A percentile compares a stretch with the other conserved stretches of the same genome.
Conservation (phyloP, 2,888 invertebrate species). For the Zeuzera pyrina region DNA sequence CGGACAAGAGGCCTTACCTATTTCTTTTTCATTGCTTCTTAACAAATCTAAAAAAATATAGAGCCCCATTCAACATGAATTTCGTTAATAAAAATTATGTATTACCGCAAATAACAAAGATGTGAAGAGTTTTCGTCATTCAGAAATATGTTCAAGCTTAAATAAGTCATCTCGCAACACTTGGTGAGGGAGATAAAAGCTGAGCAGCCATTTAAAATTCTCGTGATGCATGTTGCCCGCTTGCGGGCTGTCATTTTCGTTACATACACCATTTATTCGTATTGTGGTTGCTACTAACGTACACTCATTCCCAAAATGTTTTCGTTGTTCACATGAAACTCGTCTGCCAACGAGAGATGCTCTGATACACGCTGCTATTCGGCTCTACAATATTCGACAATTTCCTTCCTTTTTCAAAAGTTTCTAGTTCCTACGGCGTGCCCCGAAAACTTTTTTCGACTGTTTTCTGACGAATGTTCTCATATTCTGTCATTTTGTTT, state of each 20-base stretch:
- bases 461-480: slow-evolving; percentile 21
- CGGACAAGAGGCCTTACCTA: too few relatives aligned
- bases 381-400: slow-evolving; percentile 20
- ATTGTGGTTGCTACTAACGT: slow-evolving; percentile 32
- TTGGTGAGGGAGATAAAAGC: too few relatives aligned
- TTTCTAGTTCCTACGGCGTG: slow-evolving; percentile 19
- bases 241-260: slow-evolving; percentile 22
- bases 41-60: too few relatives aligned
- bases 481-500: slow-evolving; percentile 26
- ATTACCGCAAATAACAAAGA: too few relatives aligned
- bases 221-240: slow-evolving; percentile 16
- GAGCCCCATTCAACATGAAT: too few relatives aligned
- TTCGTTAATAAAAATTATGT: too few relatives aligned
- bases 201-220: too few relatives aligned
- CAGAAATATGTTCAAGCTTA: too few relatives aligned
- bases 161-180: too few relatives aligned
- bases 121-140: too few relatives aligned
- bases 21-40: too few relatives aligned
- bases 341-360: slow-evolving; percentile 23
- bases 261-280: slow-evolving; percentile 29
- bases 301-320: slow-evolving; percentile 43
- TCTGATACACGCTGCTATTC: slow-evolving; percentile 25
- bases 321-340: slow-evolving; percentile 28
- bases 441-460: slow-evolving; percentile 21
- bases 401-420: slow-evolving; percentile 28